Base-by-base conservation (phyloP, 2,113 vertebrate species). In the Aspiorhynchus laticeps region DNA sequence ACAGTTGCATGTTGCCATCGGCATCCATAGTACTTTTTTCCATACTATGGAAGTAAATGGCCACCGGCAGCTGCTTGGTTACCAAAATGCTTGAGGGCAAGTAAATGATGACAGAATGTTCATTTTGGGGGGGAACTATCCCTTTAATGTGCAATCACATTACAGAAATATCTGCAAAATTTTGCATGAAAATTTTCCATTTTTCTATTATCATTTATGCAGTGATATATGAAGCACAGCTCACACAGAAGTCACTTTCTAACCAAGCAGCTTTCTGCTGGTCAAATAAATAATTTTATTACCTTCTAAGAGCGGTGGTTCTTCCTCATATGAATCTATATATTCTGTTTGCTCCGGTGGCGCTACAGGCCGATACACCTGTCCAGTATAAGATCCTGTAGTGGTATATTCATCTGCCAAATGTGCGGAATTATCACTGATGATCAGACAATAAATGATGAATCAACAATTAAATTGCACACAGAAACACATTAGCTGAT, bases 261-360 rank as follows among this genome's bases (percentile, higher is more conserved):
- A 59, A 59, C 53, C 53, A 59, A 21, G 19, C 21, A 59, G 53
- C 53, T 59, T 59, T 59, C 53, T 59, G 53, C 21, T 59, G 21
- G 41, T 43, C 9, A 43, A 43, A 43, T 1, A 67, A 14, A 19
- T 21, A 0, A 43, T 33, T 9, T 2, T 6, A 15, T 73, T 96
- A 97, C 95, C 97, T 95, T 97, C 96, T 33, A 97, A 92, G 87
- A 98, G 92, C 71, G 96, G 95, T 77, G 95, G 96, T 21, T 97
- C 97, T 82, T 96, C 95, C 0, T 96, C 96, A 91, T 92, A 95
- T 59, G 86, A 91, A 0, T 95, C 93, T 73, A 89, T 73, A 36
- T 88, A 48, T 7, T 91, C 90, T 65, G 93, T 87, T 63, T 79
- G 59, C 91, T 89, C 84, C 88, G 84, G 53, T 61, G n/a, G 0